These are phyloP conservation scores for Serripes groenlandicus DNA, from an alignment of 2,888 invertebrate genomes.

Conservation along the genomic window DNA sequence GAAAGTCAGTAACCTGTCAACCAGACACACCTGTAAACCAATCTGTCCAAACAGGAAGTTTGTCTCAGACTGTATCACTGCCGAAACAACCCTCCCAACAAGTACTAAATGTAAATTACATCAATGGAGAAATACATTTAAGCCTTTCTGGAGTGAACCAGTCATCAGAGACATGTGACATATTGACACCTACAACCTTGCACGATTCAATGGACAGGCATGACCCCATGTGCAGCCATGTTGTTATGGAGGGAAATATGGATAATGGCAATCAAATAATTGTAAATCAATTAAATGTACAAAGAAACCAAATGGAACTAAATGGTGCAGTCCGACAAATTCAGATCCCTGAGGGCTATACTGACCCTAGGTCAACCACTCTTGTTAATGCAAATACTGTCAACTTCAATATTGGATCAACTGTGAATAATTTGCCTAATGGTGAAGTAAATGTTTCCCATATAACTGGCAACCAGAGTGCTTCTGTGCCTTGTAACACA, in stretches of 20 bases:
- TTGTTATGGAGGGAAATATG: too few species aligned
- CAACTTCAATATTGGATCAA: not conserved
- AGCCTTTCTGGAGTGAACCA: not conserved
- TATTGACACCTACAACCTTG: too few species aligned
- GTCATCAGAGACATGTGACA: too few species aligned
- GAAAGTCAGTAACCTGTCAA: conserved; percentile 7
- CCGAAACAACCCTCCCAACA: not conserved
- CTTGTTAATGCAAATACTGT: conserved; percentile 2
- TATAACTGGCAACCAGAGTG: not conserved
- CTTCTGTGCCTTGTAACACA: not conserved
- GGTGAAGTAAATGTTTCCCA: not conserved
- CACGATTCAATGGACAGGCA: too few species aligned
- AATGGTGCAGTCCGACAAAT: not conserved
- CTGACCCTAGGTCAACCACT: not conserved
- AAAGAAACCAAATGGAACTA: not conserved
- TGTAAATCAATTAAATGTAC: not conserved
- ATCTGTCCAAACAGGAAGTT: not conserved
- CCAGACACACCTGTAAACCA: not conserved
- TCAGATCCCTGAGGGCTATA: not conserved
- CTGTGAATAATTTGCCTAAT: not conserved
- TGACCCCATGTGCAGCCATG: too few species aligned
- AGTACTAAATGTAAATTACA: conserved; percentile 10
- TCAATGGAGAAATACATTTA: conserved; percentile 13
- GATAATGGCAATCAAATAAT: too few species aligned
- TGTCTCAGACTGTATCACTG: not conserved